Base-by-base conservation (phyloP, 2,888 invertebrate species). In the Sarcophaga rosellei region DNA sequence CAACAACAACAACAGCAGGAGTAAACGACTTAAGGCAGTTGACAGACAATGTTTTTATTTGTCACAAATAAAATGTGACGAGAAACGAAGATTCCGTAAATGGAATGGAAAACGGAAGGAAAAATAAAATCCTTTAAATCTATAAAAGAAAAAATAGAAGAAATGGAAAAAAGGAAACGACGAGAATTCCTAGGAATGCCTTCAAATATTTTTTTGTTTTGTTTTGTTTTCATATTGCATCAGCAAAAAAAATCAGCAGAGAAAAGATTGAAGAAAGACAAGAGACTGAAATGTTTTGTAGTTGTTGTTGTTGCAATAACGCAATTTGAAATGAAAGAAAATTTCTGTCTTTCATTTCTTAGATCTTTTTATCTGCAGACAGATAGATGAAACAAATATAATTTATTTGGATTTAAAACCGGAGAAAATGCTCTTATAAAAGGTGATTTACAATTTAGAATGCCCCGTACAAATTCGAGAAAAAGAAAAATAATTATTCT, bases 31-130 rank as follows among this genome's bases (percentile, higher is more conserved):
- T 81, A 69, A 75, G 63, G 63, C 81, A 81, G 81, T 74, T 81
- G 81, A 75, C 81, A 81, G 81, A 81, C 74, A 81, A 53, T 69
- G 75, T 81, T 81, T 81, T 81, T 75, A 81, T 81, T 81, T 81
- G 81, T 69, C 81, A 81, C 53, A 53, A 62, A 81, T 47, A 75
- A 57, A 69, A 69, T 17, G 53, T 53, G 17, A 53, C 12, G 17
- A 15, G 53, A 12, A 15, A 53, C 15, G 4, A 44, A 57, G 4
- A 21, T 35, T 8, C 35, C 21, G 63, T 57, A 63, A 35, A 47
- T 23, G 25, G 3, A 45, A 66, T 15, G 45, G 0, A 4, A 44
- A 21, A 35, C 17, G n/a, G 21, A 11, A 53, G 53, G 35, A 21
- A 68, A 53, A 53, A n/a, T 21, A 47, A 53, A 61, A 62, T 74